Evolutionary conservation across 2,797 vertebrate genomes (phyloP).

Genomic region (Chloroceryle amazona): DNA sequence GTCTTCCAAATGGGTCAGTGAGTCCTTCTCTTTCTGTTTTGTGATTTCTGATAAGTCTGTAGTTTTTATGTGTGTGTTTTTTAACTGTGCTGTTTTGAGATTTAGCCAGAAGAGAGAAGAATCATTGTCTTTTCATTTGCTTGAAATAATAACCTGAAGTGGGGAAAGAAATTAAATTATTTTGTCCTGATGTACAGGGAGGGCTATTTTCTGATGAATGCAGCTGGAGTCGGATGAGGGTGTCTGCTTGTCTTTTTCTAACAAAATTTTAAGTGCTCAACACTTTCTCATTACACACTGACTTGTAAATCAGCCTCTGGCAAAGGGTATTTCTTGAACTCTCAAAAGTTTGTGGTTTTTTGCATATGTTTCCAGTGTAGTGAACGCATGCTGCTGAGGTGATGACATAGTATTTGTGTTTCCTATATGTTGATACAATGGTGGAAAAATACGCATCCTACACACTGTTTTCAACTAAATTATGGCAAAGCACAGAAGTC

Average conservation of each 20-base stretch:
- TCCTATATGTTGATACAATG: conserved; percentile 62
- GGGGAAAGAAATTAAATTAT: conserved; percentile 69
- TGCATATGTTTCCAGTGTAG: conserved; percentile 62
- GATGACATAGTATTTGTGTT: conserved; percentile 69
- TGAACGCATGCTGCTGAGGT: conserved; percentile 47
- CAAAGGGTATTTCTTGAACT: conserved; percentile 76
- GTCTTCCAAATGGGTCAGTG: conserved; percentile 90
- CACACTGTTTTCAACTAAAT: conserved; percentile 75
- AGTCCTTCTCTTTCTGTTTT: conserved; percentile 84
- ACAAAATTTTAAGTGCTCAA: conserved; percentile 65
- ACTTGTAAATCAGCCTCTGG: conserved; percentile 68
- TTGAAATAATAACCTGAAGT: conserved; percentile 78
- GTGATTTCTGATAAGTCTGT: conserved; percentile 78
- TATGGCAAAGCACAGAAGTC: conserved; percentile 69
- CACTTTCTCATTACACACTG: conserved; percentile 67
- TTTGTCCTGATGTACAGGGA: conserved; percentile 66
- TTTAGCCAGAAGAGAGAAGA: conserved; percentile 65
- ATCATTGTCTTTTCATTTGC: conserved; percentile 80
- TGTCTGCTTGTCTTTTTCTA: conserved; percentile 19
- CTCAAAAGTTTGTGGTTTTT: conserved; percentile 76
- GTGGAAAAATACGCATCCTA: conserved; percentile 56
- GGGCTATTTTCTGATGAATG: conserved; percentile 69
- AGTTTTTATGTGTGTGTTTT: conserved; percentile 73
- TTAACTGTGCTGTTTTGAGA: conserved; percentile 62
- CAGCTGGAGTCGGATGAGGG: conserved; percentile 52